These are phyloP conservation scores for Gastrophryne carolinensis DNA, from an alignment of 2,797 vertebrate species.

Conservation along the genomic window DNA sequence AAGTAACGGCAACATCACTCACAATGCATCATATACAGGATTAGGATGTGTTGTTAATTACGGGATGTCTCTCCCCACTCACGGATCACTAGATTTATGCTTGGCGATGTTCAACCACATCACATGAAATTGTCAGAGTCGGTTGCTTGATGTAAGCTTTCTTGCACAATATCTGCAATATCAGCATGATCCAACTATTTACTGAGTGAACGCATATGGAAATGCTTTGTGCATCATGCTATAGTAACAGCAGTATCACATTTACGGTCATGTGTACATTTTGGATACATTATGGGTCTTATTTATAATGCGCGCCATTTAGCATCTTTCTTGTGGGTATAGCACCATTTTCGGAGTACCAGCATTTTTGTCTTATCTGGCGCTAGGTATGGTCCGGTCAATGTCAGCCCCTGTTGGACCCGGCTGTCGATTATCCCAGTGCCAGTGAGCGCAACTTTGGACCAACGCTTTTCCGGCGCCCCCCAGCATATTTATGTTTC, in stretches of 20 bases:
- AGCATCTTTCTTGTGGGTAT: too few species aligned
- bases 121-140: not conserved
- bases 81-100: slow-evolving; percentile 6
- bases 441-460: too few species aligned
- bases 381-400: too few species aligned
- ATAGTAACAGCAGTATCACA: not conserved
- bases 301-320: too few species aligned
- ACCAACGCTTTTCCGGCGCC: too few species aligned
- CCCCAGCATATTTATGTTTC: too few species aligned
- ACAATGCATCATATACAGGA: not conserved
- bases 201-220: not conserved
- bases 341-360: too few species aligned
- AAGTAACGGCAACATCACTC: not conserved
- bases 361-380: too few species aligned
- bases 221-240: not conserved
- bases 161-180: slow-evolving; percentile 5
- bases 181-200: not conserved
- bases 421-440: too few species aligned
- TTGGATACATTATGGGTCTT: too few species aligned
- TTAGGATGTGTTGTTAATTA: too few species aligned
- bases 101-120: not conserved
- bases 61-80: not conserved
- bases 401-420: too few species aligned
- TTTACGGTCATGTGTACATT: not conserved
- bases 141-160: not conserved